phyloP scores from a whole-genome alignment of 2,113 vertebrate species.

The Seriola quinqueradiata region DNA sequence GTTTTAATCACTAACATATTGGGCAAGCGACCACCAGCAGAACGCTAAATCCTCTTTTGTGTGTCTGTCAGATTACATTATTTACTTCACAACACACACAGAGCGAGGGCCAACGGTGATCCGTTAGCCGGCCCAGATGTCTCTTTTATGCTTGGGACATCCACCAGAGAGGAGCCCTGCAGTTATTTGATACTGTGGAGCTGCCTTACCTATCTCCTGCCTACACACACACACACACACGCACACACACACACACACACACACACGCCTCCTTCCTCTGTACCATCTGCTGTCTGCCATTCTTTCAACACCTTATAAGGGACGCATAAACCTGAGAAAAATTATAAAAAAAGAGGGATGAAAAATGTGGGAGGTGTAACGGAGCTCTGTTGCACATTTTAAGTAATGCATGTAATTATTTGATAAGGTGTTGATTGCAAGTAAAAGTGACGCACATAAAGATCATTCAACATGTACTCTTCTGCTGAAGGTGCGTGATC shows the following conservation, averaged over 20 bases:
- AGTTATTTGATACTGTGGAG: conserved; percentile 55
- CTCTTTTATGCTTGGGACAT: conserved; percentile 61
- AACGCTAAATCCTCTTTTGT: conserved; percentile 56
- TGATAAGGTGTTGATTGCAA: conserved; percentile 22
- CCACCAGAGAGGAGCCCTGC: conserved; percentile 35
- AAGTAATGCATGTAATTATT: conserved; percentile 44
- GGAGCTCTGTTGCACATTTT: conserved; percentile 21
- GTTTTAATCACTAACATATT: conserved; percentile 42
- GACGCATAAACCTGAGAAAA: background rate
- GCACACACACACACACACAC: conserved; percentile 3
- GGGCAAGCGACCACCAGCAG: conserved; percentile 7
- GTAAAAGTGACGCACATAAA: background rate
- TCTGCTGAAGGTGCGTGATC: conserved; percentile 14
- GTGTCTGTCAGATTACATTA: conserved; percentile 55
- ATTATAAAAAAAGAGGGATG: background rate
- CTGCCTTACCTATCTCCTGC: conserved; percentile 42
- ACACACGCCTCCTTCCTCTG: conserved; percentile 28
- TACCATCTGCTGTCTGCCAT: conserved; percentile 51
- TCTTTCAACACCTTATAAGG: conserved; percentile 18
- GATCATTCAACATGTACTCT: background rate
- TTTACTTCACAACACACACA: conserved; percentile 27
- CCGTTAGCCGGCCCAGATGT: conserved; percentile 48
- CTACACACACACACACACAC: conserved; percentile 5
- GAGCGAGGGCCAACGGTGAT: background rate
- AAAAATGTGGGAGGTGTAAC: conserved; percentile 20